Percentiles rank a stretch among this genome's conserved stretches.
These are phyloP conservation scores for Microctonus hyperodae DNA, from an alignment of 2,888 invertebrate genomes.

Conservation along the genomic window DNA sequence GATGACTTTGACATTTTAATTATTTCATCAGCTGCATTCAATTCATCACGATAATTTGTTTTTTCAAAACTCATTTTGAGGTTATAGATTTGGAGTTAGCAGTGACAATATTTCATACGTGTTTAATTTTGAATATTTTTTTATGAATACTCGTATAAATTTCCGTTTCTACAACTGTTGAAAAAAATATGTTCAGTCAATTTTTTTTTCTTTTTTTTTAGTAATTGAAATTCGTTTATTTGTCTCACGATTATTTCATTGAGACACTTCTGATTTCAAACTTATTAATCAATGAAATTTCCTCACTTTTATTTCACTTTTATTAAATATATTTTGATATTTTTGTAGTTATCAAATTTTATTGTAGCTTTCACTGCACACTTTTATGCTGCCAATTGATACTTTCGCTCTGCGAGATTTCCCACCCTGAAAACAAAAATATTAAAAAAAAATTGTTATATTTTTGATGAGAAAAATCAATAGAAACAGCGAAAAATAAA, in stretches of 20 bases:
- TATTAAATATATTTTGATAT: constrained; percentile 55
- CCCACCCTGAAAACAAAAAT: constrained; percentile 47
- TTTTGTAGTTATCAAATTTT: constrained; percentile 49
- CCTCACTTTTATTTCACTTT: constrained; percentile 45
- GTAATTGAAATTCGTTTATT: too few relatives aligned
- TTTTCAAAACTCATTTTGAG: constrained; percentile 28
- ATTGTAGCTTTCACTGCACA: constrained; percentile 49
- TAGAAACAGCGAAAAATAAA: neutral
- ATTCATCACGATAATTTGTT: constrained; percentile 26
- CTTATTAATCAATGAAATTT: constrained; percentile 54
- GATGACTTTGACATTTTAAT: neutral
- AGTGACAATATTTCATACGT: too few relatives aligned
- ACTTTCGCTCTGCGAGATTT: constrained; percentile 51
- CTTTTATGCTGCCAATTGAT: constrained; percentile 56
- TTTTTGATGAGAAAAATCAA: neutral
- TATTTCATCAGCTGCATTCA: neutral
- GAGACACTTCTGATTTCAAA: too few relatives aligned
- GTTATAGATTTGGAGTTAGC: constrained; percentile 43
- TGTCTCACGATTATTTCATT: too few relatives aligned
- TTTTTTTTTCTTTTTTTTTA: too few relatives aligned
- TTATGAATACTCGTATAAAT: too few relatives aligned
- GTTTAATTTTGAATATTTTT: too few relatives aligned
- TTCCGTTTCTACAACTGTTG: too few relatives aligned
- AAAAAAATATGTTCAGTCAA: too few relatives aligned
- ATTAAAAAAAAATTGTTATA: neutral